Conservation (phyloP, 2,113 vertebrate genomes). For the Panurus biarmicus region DNA sequence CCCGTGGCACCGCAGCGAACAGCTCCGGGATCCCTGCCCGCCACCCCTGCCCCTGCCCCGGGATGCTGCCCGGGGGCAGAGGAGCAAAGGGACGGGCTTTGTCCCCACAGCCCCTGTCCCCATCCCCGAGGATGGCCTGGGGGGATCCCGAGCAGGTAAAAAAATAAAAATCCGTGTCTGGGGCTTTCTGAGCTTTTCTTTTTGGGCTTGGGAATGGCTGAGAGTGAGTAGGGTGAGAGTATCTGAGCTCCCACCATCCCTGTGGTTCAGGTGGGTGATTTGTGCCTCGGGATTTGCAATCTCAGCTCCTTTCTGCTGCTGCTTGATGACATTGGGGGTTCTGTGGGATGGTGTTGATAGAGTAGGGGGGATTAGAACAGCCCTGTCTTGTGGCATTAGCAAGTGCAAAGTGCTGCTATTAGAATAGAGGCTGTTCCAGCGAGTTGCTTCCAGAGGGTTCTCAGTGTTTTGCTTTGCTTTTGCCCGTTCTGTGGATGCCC, state of each 20-base stretch:
- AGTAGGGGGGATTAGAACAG: not conserved
- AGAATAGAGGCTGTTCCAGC: not conserved
- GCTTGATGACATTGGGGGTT: not conserved
- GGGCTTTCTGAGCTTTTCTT: not conserved
- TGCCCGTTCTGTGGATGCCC: not conserved
- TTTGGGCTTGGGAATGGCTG: not conserved
- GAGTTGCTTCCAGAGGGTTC: not conserved
- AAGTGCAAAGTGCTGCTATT: not conserved
- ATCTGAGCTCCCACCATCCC: not conserved
- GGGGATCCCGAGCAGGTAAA: slow-evolving; percentile 46
- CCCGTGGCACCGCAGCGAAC: slow-evolving; percentile 68
- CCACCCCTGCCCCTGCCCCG: slow-evolving; percentile 17
- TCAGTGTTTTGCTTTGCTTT: not conserved
- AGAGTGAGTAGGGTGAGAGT: not conserved
- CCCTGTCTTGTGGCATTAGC: not conserved
- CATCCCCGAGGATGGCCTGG: not conserved
- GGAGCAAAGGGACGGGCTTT: not conserved
- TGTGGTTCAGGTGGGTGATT: fast-evolving
- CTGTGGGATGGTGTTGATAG: not conserved
- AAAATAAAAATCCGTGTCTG: not conserved
- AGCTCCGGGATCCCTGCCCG: slow-evolving; percentile 74
- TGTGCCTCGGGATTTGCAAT: not conserved
- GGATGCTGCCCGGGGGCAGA: not conserved
- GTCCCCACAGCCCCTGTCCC: not conserved
- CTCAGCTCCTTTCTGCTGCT: not conserved